Conservation (phyloP, 2,113 vertebrate species). For the Bombycilla garrulus region DNA sequence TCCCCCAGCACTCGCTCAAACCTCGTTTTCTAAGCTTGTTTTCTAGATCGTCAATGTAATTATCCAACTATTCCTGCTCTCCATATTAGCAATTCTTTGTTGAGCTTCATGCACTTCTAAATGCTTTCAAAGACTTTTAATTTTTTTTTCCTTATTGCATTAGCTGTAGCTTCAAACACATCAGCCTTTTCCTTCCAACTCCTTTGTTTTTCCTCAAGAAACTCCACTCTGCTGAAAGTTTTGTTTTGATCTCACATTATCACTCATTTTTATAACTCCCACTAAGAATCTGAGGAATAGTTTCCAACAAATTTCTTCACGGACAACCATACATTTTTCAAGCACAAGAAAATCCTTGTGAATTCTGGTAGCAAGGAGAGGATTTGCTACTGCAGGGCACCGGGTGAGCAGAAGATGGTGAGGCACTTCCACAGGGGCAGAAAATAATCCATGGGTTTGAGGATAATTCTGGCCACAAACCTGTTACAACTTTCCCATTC, state of each 20-base stretch:
- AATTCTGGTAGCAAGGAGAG: neutral
- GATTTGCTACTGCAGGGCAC: neutral
- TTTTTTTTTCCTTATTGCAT: neutral
- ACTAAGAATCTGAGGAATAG: neutral
- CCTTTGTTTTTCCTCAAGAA: constrained; percentile 10
- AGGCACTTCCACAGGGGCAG: neutral
- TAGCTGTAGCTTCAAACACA: constrained; percentile 44
- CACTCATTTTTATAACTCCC: neutral
- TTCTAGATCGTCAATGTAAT: constrained; percentile 17
- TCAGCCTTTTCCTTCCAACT: neutral
- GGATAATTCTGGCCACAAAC: neutral
- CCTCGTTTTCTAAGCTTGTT: constrained; percentile 16
- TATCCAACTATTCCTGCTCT: constrained; percentile 1
- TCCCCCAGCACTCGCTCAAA: neutral
- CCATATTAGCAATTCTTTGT: constrained; percentile 13
- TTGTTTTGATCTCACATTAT: constrained; percentile 22
- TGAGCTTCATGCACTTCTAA: neutral
- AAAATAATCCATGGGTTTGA: neutral
- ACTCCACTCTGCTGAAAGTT: neutral
- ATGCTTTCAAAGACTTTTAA: neutral
- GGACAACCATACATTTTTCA: neutral
- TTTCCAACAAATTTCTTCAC: constrained; percentile 8
- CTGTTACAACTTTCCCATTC: neutral
- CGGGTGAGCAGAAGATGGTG: accelerated
- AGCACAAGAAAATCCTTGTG: neutral